A percentile compares a stretch with the other conserved stretches of the same genome.
These are phyloP conservation scores for Aphidius colemani DNA, from an alignment of 2,888 invertebrate species.

Conservation along the genomic window DNA sequence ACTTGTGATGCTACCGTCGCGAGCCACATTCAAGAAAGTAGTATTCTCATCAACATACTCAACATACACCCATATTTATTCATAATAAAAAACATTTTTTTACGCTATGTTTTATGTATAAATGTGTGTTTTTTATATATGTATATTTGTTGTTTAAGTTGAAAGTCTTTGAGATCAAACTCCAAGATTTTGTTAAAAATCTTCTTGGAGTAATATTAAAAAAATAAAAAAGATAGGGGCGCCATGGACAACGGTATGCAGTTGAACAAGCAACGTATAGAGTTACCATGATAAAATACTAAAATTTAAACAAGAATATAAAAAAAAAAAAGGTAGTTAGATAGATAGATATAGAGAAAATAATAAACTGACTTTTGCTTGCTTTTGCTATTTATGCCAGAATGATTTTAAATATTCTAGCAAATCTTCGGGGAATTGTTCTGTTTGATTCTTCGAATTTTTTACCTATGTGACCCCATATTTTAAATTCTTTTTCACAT, in stretches of 20 bases:
- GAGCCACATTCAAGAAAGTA: too few species aligned
- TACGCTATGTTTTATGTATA: constrained; percentile 44
- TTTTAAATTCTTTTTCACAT: constrained; percentile 1
- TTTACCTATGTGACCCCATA: constrained; percentile 8
- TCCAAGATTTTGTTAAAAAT: constrained; percentile 52
- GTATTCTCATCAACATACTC: constrained; percentile 35
- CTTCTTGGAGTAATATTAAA: constrained; percentile 30
- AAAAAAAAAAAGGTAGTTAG: constrained; percentile 26
- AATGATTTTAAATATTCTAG: constrained; percentile 21
- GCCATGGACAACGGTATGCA: constrained; percentile 48
- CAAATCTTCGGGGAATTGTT: constrained; percentile 35
- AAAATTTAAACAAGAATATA: constrained; percentile 24
- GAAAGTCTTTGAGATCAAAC: constrained; percentile 43
- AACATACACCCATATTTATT: neutral
- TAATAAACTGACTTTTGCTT: constrained; percentile 4
- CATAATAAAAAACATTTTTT: constrained; percentile 1
- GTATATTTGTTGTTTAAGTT: constrained; percentile 22
- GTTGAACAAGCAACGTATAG: constrained; percentile 44
- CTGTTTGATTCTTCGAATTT: constrained; percentile 25
- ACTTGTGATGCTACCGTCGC: constrained; percentile 50
- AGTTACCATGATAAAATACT: constrained; percentile 44
- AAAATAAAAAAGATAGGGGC: constrained; percentile 53
- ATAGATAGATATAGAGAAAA: constrained; percentile 27
- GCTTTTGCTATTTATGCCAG: constrained; percentile 4
- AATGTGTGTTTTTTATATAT: constrained; percentile 35